phyloP scores from a whole-genome alignment of 1,140 invertebrate species.

The Papilio polytes region DNA sequence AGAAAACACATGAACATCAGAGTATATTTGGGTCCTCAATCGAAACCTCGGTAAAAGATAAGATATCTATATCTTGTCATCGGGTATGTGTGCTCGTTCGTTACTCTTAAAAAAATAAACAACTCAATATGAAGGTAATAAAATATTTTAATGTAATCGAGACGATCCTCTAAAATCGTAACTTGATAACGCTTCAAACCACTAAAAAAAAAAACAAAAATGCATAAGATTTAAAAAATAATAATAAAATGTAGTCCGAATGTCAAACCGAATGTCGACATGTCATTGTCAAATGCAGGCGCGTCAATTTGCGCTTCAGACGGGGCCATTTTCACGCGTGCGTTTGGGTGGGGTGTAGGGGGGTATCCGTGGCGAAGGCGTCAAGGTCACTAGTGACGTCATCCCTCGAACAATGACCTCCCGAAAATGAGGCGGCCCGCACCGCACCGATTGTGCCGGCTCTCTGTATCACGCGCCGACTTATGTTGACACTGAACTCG shows the following conservation, averaged over 20 bases:
- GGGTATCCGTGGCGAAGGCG: constrained; percentile 47
- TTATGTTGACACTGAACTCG: constrained; percentile 52
- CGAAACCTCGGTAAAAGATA: background rate
- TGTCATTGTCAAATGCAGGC: constrained; percentile 4
- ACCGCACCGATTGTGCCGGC: constrained; percentile 47
- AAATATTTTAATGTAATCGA: constrained; percentile 23
- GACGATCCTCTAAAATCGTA: background rate
- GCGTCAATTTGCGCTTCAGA: constrained; percentile 49
- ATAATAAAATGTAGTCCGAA: constrained; percentile 1
- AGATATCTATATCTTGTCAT: constrained; percentile 19
- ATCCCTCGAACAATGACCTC: constrained; percentile 70
- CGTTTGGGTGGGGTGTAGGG: constrained; percentile 49
- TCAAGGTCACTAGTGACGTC: constrained; percentile 80
- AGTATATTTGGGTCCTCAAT: background rate
- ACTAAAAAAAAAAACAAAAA: background rate
- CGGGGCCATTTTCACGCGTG: constrained; percentile 68
- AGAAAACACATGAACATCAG: background rate
- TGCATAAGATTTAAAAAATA: background rate
- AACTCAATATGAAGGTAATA: constrained; percentile 15
- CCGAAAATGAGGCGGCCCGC: constrained; percentile 53
- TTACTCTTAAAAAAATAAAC: constrained; percentile 15
- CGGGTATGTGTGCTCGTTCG: constrained; percentile 3
- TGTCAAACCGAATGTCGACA: background rate
- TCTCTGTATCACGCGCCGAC: constrained; percentile 55
- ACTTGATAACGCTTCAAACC: constrained; percentile 8